A percentile compares a stretch with the other conserved stretches of the same genome.
phyloP scores from a whole-genome alignment of 2,113 vertebrate species.

The Calyptommatus sinebrachiatus region DNA sequence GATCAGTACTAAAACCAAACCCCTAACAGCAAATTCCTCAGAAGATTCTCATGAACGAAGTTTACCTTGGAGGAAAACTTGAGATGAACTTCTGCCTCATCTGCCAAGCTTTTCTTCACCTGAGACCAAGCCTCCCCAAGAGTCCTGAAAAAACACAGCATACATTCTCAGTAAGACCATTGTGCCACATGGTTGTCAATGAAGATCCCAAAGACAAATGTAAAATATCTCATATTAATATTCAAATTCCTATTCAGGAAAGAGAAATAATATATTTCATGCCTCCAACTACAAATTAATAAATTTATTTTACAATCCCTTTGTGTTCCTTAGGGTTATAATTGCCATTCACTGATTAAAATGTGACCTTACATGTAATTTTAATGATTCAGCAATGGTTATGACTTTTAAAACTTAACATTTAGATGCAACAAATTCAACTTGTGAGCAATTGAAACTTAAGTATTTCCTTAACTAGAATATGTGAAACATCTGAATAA shows the following conservation, averaged over 20 bases:
- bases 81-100: constrained; percentile 96
- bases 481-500: not conserved
- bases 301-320: not conserved
- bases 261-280: not conserved
- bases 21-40: too few relatives aligned
- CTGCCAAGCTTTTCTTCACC: constrained; percentile 93
- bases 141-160: constrained; percentile 74
- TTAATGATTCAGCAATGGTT: not conserved
- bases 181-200: not conserved
- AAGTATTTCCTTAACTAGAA: not conserved
- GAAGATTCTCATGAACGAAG: constrained; percentile 5
- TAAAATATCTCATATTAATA: constrained; percentile 4
- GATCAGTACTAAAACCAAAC: too few relatives aligned
- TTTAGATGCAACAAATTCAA: not conserved
- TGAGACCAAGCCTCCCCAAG: constrained; percentile 94
- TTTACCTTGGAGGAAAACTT: constrained; percentile 98
- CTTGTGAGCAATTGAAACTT: not conserved
- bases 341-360: not conserved
- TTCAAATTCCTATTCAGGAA: not conserved
- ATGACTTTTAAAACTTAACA: not conserved
- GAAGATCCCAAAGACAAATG: not conserved
- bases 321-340: not conserved
- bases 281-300: constrained; percentile 1
- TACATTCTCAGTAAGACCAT: not conserved
- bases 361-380: not conserved